Percentiles rank a stretch among this genome's conserved stretches.
Conservation (phyloP, 1,140 invertebrate species). For the Rhagoletis pomonella region DNA sequence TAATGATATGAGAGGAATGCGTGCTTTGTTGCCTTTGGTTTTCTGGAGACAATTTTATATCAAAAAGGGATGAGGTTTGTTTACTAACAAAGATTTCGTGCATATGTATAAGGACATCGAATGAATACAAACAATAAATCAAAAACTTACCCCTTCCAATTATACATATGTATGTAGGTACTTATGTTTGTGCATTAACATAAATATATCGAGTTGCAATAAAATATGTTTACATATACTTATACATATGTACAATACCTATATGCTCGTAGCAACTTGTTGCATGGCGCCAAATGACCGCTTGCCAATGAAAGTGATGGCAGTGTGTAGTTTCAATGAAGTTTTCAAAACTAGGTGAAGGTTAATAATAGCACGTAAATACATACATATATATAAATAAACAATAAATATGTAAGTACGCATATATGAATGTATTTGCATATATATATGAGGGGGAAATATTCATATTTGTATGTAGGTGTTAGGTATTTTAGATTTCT, state of each 20-base stretch:
- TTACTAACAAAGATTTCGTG: conserved; percentile 39
- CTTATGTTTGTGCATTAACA: background rate
- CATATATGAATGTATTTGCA: background rate
- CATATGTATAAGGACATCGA: background rate
- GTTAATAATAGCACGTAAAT: background rate
- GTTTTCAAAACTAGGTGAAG: conserved; percentile 24
- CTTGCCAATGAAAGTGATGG: background rate
- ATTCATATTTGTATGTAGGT: too few relatives aligned
- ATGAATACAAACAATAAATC: conserved; percentile 11
- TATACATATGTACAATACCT: background rate
- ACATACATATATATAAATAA: too few relatives aligned
- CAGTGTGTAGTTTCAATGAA: background rate
- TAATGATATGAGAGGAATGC: background rate
- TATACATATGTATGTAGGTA: background rate
- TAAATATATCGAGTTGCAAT: too few relatives aligned
- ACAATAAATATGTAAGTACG: background rate
- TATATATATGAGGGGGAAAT: background rate
- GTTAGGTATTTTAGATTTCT: too few relatives aligned
- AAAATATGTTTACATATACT: background rate
- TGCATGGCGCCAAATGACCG: conserved; percentile 13
- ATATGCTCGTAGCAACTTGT: conserved; percentile 10
- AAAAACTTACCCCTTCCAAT: conserved; percentile 31
- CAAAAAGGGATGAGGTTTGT: conserved; percentile 43
- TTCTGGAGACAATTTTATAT: background rate
- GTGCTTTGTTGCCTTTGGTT: background rate